Percentiles rank a stretch among this genome's conserved stretches.
Conservation (phyloP, 1,140 invertebrate genomes). For the Aricia agestis region DNA sequence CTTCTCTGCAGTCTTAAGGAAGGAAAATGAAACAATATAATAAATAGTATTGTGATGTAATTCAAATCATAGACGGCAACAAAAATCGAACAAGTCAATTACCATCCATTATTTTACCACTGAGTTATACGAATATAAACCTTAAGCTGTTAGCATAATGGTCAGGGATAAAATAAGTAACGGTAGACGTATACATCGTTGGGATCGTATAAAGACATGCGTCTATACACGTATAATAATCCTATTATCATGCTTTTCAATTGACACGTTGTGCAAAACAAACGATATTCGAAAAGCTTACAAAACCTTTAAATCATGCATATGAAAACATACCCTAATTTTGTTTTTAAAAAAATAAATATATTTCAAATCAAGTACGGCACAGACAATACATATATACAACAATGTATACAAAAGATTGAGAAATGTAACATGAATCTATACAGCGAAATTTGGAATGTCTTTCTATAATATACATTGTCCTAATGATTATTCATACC, state of each 20-base stretch:
- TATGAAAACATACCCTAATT: slow-evolving; percentile 12
- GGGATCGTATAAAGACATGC: neutral
- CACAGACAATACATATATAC: slow-evolving; percentile 15
- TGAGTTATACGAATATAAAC: neutral
- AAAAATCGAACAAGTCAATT: slow-evolving; percentile 30
- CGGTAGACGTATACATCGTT: neutral
- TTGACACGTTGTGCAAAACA: neutral
- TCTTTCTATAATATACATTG: slow-evolving; percentile 29
- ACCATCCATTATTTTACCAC: neutral
- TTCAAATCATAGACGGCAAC: slow-evolving; percentile 62
- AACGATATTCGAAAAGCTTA: neutral
- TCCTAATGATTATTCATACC: neutral
- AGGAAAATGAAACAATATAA: slow-evolving; percentile 25
- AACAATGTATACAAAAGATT: slow-evolving; percentile 16
- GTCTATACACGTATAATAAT: neutral
- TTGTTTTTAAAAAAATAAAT: slow-evolving; percentile 14
- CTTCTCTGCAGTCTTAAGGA: no score
- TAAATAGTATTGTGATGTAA: slow-evolving; percentile 67
- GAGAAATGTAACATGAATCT: neutral
- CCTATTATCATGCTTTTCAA: neutral
- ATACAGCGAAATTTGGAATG: slow-evolving; percentile 49
- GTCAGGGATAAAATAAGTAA: neutral
- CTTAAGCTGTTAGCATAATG: no score
- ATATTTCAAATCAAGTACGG: slow-evolving; percentile 9
- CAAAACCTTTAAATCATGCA: slow-evolving; percentile 13